A percentile compares a stretch with the other conserved stretches of the same genome.
Conservation (phyloP, 2,888 invertebrate species). For the Lasioglossum lativentre region DNA sequence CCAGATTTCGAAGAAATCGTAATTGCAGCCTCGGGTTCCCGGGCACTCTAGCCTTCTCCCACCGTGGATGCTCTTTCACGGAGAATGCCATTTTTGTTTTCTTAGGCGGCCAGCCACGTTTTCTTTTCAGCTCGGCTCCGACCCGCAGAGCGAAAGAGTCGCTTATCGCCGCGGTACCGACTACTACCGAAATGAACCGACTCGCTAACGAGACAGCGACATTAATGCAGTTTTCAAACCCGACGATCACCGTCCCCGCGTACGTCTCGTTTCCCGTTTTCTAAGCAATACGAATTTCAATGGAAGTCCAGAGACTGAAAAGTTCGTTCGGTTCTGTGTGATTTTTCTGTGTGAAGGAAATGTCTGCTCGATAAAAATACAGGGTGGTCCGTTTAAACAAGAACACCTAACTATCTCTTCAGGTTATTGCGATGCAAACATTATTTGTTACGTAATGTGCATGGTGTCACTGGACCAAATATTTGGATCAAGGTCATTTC, state of each 20-base stretch:
- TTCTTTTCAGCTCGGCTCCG: conserved; percentile 7
- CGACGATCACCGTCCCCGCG: not conserved
- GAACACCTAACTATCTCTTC: too few relatives aligned
- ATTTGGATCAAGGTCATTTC: too few relatives aligned
- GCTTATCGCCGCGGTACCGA: conserved; percentile 2
- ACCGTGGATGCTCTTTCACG: not conserved
- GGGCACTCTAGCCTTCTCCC: not conserved
- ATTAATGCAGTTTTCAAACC: not conserved
- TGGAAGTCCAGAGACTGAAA: not conserved
- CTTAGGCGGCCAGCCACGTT: not conserved
- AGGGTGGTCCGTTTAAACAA: too few relatives aligned
- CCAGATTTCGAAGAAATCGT: conserved; percentile 49
- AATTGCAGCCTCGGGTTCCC: conserved; percentile 29
- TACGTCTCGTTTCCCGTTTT: not conserved
- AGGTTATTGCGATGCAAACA: too few relatives aligned
- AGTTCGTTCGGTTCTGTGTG: too few relatives aligned
- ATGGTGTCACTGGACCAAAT: too few relatives aligned
- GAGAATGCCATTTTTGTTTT: conserved; percentile 8
- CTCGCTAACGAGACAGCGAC: conserved; percentile 26
- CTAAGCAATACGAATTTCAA: not conserved
- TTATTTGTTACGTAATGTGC: too few relatives aligned
- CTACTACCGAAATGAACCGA: not conserved
- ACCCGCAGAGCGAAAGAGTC: not conserved
- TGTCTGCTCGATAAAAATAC: too few relatives aligned
- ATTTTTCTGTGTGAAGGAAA: too few relatives aligned